Evolutionary conservation across 2,797 vertebrate species (phyloP).

Genomic region (Gouania willdenowi): DNA sequence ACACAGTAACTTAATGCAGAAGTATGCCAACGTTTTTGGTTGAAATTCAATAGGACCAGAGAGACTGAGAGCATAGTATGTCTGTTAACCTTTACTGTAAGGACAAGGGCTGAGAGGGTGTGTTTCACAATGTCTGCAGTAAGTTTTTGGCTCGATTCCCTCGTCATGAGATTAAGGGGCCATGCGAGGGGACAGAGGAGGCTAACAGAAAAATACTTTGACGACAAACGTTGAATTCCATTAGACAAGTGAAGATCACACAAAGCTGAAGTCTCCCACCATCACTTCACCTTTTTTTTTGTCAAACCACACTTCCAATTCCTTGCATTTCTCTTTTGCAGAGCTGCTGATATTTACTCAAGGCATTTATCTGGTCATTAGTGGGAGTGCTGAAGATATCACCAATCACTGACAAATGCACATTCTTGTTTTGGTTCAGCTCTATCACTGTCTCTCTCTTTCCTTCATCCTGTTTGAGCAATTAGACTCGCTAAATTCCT

Average conservation of each 20-base stretch:
- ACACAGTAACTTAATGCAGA: conserved; percentile 26
- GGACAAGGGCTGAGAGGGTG: conserved; percentile 13
- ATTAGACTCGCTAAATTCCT: conserved; percentile 60
- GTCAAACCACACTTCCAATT: neutral
- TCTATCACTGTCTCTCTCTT: conserved; percentile 21
- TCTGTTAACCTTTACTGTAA: conserved; percentile 11
- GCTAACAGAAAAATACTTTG: no score
- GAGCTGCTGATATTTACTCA: conserved; percentile 15
- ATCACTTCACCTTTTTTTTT: conserved; percentile 1
- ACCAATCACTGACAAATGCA: conserved; percentile 22
- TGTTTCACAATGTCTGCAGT: conserved; percentile 28
- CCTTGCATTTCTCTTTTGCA: neutral
- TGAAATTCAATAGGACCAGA: conserved; percentile 32
- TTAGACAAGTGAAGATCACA: conserved; percentile 16
- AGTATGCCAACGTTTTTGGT: conserved; percentile 40
- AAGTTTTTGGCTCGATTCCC: conserved; percentile 39
- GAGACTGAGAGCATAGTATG: conserved; percentile 22
- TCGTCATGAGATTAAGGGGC: conserved; percentile 46
- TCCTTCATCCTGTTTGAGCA: conserved; percentile 56
- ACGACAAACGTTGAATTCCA: conserved; percentile 7
- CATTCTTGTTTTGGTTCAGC: conserved; percentile 6
- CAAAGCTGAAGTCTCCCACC: conserved; percentile 7
- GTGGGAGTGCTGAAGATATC: conserved; percentile 27
- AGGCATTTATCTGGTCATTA: conserved; percentile 30
- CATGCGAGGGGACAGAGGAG: conserved; percentile 24